These are phyloP conservation scores for Cantharis lateralis DNA, from an alignment of 2,888 invertebrate genomes.

Conservation along the genomic window DNA sequence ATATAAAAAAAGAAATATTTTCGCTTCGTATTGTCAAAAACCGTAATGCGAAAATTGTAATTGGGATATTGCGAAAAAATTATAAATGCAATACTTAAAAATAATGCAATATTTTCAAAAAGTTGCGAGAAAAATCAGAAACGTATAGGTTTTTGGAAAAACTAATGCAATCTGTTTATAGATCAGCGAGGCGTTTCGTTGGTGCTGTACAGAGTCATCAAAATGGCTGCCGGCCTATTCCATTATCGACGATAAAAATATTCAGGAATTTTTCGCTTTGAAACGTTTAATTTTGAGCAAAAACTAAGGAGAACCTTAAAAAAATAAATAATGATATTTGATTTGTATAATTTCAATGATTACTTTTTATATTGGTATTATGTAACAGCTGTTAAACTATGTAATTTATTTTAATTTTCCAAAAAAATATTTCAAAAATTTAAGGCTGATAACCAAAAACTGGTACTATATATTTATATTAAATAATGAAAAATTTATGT, in stretches of 20 bases:
- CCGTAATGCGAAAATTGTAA: neutral
- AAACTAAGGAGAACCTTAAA: neutral
- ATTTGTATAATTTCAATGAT: neutral
- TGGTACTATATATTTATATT: neutral
- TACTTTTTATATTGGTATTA: neutral
- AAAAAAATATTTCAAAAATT: neutral
- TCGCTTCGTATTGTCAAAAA: too few species aligned
- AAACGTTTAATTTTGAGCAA: neutral
- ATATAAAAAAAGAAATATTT: neutral
- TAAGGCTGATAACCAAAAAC: too few species aligned
- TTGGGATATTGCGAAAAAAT: neutral
- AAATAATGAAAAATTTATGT: neutral
- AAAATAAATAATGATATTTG: neutral
- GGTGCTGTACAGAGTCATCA: neutral
- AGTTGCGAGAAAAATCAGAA: neutral
- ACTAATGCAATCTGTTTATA: neutral
- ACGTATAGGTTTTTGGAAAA: neutral
- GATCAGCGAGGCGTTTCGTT: neutral
- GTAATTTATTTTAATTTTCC: neutral
- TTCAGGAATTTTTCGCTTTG: neutral
- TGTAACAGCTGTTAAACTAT: neutral
- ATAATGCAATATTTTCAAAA: neutral
- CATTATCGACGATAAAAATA: slow-evolving; percentile 1
- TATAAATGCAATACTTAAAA: neutral
- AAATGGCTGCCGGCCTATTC: neutral